Base-by-base conservation (phyloP, 2,113 vertebrate genomes). In the Saguinus imperator region DNA sequence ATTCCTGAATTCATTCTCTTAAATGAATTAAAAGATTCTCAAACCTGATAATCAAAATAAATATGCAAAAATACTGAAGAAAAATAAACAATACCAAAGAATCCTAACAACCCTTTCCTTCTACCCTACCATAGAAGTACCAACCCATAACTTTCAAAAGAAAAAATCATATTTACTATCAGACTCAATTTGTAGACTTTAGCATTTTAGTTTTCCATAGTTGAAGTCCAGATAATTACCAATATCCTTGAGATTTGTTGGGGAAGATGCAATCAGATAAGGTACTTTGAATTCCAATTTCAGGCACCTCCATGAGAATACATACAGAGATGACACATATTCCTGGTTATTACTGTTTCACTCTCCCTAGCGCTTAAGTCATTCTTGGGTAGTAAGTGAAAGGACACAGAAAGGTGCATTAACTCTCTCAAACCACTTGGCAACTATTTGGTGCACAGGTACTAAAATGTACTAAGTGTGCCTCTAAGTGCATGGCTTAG, bases 341-440 rank as follows among this genome's bases (percentile, higher is more conserved):
- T 91, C 23, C 1, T 27, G 55, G 40, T 81, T 50, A 94, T 66
- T 75, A 92, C 13, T 14, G 35, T 55, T 93, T 84, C 17, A 50
- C 40, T 94, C 73, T 92, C 57, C 12, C 45, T 50, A 48, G n/a
- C 16, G 18, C 14, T 57, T 79, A 83, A 61, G 37, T 73, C 75
- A 87, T 85, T 97, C 32, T 81, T 73, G 16, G 50, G 66, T 55
- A 96, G n/a, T 40, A 89, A 94, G 40, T n/a, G 48, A 82, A 75
- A 66, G 48, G 64, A 88, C 83, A 94, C 6, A 83, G 58, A 86
- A 96, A 95, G 57, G 43, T 81, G 7, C 57, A 68, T 94, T 83
- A 83, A 87, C 50, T 95, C 57, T 94, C 94, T 87, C 80, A 89
- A 58, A 89, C 5, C 80, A 94, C 83, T 80, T 93, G 77, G 72